Base-by-base conservation (phyloP, 2,888 invertebrate species). In the Nasonovia ribisnigri region DNA sequence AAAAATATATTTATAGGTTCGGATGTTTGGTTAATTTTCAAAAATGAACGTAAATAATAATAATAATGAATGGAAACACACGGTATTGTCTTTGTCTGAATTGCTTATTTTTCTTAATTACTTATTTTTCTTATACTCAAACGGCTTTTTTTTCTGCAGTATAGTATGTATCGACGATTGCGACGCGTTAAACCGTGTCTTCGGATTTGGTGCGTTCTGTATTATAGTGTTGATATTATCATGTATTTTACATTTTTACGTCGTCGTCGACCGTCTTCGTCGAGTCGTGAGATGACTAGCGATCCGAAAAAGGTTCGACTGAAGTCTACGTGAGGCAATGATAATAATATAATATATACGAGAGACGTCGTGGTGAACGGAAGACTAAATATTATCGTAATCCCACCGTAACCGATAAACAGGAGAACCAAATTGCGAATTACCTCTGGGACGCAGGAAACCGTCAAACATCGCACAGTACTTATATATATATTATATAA, bases 281-380 rank as follows among this genome's bases (percentile, higher is more conserved):
- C 51, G 36, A 36, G 36, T 90, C 77, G 16, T 77, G 42, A 48
- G 51, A 77, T 77, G 77, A 77, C 90, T 90, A 90, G 48, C 48
- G 77, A 77, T 77, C 90, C 90, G 90, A 77, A 90, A 90, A 90
- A 24, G 90, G 20, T 60, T 60, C 20, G 20, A 36, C 77, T 6
- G 36, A 77, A 36, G 8, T 36, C 36, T 77, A 77, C 6, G 77
- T 0, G 36, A 77, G 77, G 77, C 20, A 36, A 77, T 77, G 77
- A 42, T 67, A 36, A 36, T 77, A 42, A 36, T 77, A 36, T 77
- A 42, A 36, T 77, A 20, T 20, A 36, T 77, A 36, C 77, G 20
- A 36, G 8, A 77, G 36, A 36, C 77, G 36, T 67, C 13, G 67
- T 36, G 77, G 8, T 20, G 77, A 77, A 77, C 77, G 36, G 77